Conservation (phyloP, 2,888 invertebrate genomes). For the Pyrochroa serraticornis region DNA sequence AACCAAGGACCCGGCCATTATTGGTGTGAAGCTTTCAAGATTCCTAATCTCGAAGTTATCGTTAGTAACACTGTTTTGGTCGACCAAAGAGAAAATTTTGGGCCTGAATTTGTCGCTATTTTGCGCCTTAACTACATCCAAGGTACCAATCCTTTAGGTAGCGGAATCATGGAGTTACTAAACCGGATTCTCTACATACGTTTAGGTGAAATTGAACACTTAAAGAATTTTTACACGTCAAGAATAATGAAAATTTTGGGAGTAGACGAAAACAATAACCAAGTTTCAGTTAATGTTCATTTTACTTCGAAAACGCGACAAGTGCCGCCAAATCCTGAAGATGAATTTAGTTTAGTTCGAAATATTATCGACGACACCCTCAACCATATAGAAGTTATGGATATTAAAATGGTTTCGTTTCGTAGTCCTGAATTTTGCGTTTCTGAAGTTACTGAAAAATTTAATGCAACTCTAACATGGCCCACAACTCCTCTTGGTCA, state of each 20-base stretch:
- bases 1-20: conserved; percentile 39
- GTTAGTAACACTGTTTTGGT: conserved; percentile 32
- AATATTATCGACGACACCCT: not conserved
- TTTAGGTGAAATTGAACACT: conserved; percentile 15
- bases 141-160: conserved; percentile 34
- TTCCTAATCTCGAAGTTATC: conserved; percentile 33
- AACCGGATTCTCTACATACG: conserved; percentile 22
- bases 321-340: not conserved
- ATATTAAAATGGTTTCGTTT: conserved; percentile 14
- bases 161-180: conserved; percentile 25
- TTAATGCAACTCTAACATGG: conserved; percentile 8
- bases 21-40: conserved; percentile 46
- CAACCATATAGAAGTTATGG: not conserved
- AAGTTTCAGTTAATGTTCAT: conserved; percentile 39
- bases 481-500: conserved; percentile 7
- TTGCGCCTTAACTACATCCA: conserved; percentile 28
- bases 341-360: not conserved
- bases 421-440: conserved; percentile 8
- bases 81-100: conserved; percentile 20
- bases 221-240: conserved; percentile 14
- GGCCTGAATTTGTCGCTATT: conserved; percentile 38
- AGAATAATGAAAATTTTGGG: conserved; percentile 39
- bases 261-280: conserved; percentile 31
- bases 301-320: conserved; percentile 11
- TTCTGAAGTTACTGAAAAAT: not conserved